A percentile compares a stretch with the other conserved stretches of the same genome.
Evolutionary conservation across 2,113 vertebrate genomes (phyloP).

Genomic region (Mystacornis crossleyi): DNA sequence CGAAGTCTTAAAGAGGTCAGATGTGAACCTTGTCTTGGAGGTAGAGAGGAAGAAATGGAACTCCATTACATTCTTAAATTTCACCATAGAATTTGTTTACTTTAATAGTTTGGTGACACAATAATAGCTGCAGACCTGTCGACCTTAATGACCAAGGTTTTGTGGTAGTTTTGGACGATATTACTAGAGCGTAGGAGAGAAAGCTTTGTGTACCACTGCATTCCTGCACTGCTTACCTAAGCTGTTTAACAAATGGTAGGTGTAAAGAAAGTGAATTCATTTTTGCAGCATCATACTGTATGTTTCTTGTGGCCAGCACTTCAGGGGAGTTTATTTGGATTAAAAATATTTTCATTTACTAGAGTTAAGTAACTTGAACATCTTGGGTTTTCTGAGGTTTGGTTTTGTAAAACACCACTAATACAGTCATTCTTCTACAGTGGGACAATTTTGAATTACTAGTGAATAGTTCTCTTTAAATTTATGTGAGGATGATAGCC

Average conservation of each 20-base stretch:
- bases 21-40: not conserved
- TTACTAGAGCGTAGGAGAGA: not conserved
- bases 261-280: not conserved
- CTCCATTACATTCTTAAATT: not conserved
- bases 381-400: not conserved
- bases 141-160: not conserved
- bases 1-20: not conserved
- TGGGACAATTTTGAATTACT: not conserved
- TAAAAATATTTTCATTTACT: not conserved
- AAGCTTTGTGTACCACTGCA: not conserved
- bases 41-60: not conserved
- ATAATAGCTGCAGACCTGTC: not conserved
- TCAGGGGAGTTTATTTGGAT: not conserved
- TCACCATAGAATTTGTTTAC: not conserved
- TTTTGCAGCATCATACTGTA: not conserved
- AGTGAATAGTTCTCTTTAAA: not conserved
- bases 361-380: not conserved
- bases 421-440: not conserved
- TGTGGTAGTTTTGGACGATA: not conserved
- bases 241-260: not conserved
- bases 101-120: not conserved
- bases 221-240: not conserved
- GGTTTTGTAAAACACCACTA: not conserved
- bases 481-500: not conserved
- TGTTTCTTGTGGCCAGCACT: not conserved